phyloP scores from a whole-genome alignment of 2,888 invertebrate genomes.

The Leptinotarsa juncta region DNA sequence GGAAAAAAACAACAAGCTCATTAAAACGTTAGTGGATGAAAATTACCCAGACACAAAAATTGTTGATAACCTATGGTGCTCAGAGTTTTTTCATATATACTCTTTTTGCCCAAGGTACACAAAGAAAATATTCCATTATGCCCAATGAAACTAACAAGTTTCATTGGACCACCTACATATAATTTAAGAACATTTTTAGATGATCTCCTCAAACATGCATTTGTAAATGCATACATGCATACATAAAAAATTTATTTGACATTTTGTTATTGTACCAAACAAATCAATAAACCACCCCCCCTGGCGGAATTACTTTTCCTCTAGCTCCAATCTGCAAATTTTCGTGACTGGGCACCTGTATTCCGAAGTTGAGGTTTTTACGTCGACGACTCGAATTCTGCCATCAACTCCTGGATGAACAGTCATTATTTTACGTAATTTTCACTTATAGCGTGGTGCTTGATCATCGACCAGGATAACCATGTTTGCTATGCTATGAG shows the following conservation, averaged over 20 bases:
- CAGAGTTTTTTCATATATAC: slow-evolving; percentile 21
- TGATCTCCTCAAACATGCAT: slow-evolving; percentile 22
- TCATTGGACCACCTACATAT: slow-evolving; percentile 23
- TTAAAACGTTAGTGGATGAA: slow-evolving; percentile 12
- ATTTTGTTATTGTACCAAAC: slow-evolving; percentile 3
- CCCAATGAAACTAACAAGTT: too few relatives aligned
- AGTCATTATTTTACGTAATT: too few relatives aligned
- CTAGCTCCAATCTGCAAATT: too few relatives aligned
- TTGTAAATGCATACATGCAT: slow-evolving; percentile 9
- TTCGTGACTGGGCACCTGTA: too few relatives aligned
- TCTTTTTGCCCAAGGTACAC: slow-evolving; percentile 26
- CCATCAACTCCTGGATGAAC: too few relatives aligned
- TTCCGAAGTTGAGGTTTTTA: too few relatives aligned
- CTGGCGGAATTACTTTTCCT: too few relatives aligned
- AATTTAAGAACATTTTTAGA: slow-evolving; percentile 17
- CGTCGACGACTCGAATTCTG: too few relatives aligned
- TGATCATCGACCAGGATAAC: too few relatives aligned
- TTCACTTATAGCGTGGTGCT: too few relatives aligned
- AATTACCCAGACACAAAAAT: slow-evolving; percentile 21
- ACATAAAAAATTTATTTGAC: slow-evolving; percentile 8
- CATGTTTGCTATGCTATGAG: too few relatives aligned
- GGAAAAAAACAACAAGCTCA: slow-evolving; percentile 16
- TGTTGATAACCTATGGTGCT: slow-evolving; percentile 17
- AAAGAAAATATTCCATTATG: slow-evolving; percentile 28
- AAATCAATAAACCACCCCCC: too few relatives aligned